These are phyloP conservation scores for Pseudanteris insignis DNA, from an alignment of 2,888 invertebrate genomes.

Conservation along the genomic window DNA sequence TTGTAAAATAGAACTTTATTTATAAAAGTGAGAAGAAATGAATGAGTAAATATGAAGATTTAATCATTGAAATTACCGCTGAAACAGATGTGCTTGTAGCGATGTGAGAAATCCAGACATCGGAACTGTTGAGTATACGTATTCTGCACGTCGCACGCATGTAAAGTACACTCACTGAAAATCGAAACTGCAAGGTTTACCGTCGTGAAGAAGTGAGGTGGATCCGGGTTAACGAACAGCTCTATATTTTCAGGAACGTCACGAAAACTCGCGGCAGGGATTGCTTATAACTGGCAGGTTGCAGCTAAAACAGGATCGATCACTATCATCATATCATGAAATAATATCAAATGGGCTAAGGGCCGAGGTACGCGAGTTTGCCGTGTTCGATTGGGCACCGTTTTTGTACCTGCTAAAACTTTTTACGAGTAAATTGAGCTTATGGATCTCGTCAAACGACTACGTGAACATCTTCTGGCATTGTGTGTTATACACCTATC, in stretches of 20 bases:
- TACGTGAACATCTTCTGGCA: background rate
- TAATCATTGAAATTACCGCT: conserved; percentile 20
- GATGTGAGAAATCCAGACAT: conserved; percentile 10
- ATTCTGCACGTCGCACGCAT: conserved; percentile 16
- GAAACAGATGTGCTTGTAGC: conserved; percentile 11
- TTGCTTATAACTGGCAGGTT: conserved; percentile 15
- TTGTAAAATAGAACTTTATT: too few species aligned
- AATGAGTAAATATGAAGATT: too few species aligned
- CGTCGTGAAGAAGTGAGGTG: background rate
- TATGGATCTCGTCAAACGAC: background rate
- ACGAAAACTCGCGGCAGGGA: background rate
- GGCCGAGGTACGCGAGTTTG: background rate
- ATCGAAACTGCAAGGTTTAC: conserved; percentile 1
- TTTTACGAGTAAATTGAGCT: background rate
- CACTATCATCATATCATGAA: conserved; percentile 10
- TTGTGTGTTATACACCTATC: background rate
- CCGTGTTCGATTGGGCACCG: background rate
- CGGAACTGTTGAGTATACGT: conserved; percentile 2
- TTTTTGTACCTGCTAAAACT: conserved; percentile 8
- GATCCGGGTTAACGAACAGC: background rate
- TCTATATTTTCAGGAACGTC: background rate
- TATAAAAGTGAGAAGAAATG: too few species aligned
- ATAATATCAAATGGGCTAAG: conserved; percentile 6
- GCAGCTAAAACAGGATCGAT: conserved; percentile 10
- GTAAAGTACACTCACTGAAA: conserved; percentile 18